Percentiles rank a stretch among this genome's conserved stretches.
These are phyloP conservation scores for Drosophila suboccidentalis DNA, from an alignment of 2,888 invertebrate genomes.

Conservation along the genomic window DNA sequence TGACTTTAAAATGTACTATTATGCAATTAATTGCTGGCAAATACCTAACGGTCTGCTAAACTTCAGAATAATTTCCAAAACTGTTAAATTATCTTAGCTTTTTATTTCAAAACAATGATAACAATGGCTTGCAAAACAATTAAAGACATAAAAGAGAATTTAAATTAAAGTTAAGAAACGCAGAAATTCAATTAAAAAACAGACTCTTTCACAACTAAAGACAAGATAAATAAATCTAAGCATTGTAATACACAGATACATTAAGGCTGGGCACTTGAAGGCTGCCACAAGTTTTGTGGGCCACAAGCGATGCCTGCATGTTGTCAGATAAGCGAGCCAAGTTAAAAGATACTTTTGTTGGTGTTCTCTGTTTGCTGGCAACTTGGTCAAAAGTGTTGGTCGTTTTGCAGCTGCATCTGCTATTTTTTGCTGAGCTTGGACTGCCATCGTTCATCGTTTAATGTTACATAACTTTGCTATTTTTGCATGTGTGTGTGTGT, in stretches of 20 bases:
- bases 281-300: constrained; percentile 39
- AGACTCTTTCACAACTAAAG: not conserved
- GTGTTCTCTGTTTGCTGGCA: constrained; percentile 29
- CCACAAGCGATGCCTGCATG: constrained; percentile 55
- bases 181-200: constrained; percentile 7
- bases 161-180: not conserved
- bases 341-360: constrained; percentile 27
- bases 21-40: not conserved
- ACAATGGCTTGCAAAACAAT: not conserved
- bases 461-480: constrained; percentile 56
- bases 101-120: not conserved
- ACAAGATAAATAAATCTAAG: constrained; percentile 13
- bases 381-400: constrained; percentile 43
- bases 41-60: not conserved
- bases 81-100: not conserved
- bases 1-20: too few relatives aligned
- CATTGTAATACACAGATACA: not conserved
- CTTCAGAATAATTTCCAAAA: not conserved
- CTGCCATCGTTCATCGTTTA: constrained; percentile 7
- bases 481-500: not conserved
- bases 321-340: constrained; percentile 56
- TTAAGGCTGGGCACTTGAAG: constrained; percentile 13
- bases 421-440: not conserved
- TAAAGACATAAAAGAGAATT: constrained; percentile 2
- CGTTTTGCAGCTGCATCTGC: constrained; percentile 12